Evolutionary conservation across 2,113 vertebrate genomes (phyloP).

Genomic region (Amazona vittata): DNA sequence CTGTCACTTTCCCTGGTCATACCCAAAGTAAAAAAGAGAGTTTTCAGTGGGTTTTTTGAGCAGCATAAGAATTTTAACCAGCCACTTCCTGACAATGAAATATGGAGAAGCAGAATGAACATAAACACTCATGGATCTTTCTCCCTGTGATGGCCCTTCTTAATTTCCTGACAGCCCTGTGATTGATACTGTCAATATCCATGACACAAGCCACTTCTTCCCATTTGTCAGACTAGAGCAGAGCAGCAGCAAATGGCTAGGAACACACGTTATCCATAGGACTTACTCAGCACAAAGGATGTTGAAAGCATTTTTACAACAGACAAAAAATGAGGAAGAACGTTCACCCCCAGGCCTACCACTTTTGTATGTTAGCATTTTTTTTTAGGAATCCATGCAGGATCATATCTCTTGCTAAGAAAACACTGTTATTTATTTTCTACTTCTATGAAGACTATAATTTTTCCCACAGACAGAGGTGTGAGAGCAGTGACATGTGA

Average conservation of each 20-base stretch:
- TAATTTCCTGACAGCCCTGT: constrained; percentile 22
- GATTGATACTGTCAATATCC: constrained; percentile 48
- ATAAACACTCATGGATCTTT: constrained; percentile 25
- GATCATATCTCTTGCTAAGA: not conserved
- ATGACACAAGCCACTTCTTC: constrained; percentile 23
- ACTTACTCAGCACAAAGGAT: not conserved
- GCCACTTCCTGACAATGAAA: constrained; percentile 27
- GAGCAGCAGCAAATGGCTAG: not conserved
- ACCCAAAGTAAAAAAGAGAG: not conserved
- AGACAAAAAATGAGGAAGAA: not conserved
- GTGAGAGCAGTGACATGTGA: not conserved
- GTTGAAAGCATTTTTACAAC: not conserved
- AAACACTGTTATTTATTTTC: not conserved
- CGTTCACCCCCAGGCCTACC: not conserved
- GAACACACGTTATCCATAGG: not conserved
- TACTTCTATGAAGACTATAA: not conserved
- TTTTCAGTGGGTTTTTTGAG: not conserved
- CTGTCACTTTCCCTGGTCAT: not conserved
- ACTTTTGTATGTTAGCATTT: not conserved
- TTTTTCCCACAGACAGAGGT: not conserved
- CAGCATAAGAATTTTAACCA: not conserved
- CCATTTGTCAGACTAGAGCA: constrained; percentile 29
- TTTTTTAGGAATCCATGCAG: not conserved
- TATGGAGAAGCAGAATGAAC: constrained; percentile 17
- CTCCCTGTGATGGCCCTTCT: not conserved